A percentile compares a stretch with the other conserved stretches of the same genome.
Evolutionary conservation across 2,797 vertebrate genomes (phyloP).

Genomic region (Pseudotriccus pelzelni): DNA sequence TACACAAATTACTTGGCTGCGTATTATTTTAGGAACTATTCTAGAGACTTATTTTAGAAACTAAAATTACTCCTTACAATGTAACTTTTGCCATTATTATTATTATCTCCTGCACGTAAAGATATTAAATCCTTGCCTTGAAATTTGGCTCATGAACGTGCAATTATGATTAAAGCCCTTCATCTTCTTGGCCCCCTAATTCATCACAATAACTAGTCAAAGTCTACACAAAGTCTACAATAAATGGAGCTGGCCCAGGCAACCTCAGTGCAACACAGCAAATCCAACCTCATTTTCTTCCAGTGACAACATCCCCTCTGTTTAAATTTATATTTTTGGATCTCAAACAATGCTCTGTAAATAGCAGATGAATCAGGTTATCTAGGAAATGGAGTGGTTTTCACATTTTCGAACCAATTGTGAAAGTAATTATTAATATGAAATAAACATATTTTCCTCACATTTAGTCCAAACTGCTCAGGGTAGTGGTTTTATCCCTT

Average conservation of each 20-base stretch:
- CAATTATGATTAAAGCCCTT: conserved; percentile 26
- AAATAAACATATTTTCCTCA: neutral
- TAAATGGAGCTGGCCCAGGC: neutral
- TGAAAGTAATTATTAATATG: neutral
- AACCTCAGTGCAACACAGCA: neutral
- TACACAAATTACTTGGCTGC: conserved; percentile 42
- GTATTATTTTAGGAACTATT: neutral
- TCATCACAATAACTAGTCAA: neutral
- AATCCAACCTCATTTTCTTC: neutral
- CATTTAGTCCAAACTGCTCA: neutral
- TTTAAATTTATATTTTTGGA: neutral
- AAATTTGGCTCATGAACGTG: neutral
- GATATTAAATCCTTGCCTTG: conserved; percentile 9
- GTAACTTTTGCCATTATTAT: conserved; percentile 25
- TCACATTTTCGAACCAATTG: neutral
- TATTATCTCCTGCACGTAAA: conserved; percentile 14
- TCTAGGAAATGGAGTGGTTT: neutral
- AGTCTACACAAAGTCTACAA: neutral
- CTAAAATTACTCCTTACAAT: neutral
- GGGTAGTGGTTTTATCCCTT: neutral
- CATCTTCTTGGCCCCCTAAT: neutral
- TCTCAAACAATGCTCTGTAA: neutral
- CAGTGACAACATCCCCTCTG: neutral
- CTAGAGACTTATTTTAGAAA: conserved; percentile 11
- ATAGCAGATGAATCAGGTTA: neutral